Percentiles rank a stretch among this genome's conserved stretches.
Conservation (phyloP, 2,797 vertebrate species). For the Pseudopleuronectes americanus region DNA sequence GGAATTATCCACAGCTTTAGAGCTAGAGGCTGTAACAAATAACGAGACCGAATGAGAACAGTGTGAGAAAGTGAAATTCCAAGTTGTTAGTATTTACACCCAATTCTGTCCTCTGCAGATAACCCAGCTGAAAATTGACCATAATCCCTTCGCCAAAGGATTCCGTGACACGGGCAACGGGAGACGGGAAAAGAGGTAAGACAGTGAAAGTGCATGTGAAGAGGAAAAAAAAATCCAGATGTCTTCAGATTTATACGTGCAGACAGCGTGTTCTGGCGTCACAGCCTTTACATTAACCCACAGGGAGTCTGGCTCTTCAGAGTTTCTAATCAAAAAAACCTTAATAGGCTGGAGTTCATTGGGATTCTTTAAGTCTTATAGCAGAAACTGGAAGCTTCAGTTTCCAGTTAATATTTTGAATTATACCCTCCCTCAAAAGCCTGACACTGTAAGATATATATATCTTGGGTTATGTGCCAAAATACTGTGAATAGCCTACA, state of each 20-base stretch:
- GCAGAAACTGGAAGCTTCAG: background rate
- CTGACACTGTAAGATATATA: background rate
- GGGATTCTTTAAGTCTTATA: background rate
- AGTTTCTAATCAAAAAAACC: slow-evolving; percentile 29
- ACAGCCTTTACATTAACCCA: slow-evolving; percentile 30
- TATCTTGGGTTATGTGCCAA: too few relatives aligned
- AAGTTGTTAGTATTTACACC: slow-evolving; percentile 10
- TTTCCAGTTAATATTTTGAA: too few relatives aligned
- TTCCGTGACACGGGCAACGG: slow-evolving; percentile 99
- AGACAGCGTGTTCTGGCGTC: slow-evolving; percentile 30
- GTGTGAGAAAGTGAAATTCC: background rate
- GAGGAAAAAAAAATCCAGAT: slow-evolving; percentile 1
- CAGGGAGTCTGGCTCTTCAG: slow-evolving; percentile 35
- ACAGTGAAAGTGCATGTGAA: background rate
- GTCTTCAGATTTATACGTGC: slow-evolving; percentile 1
- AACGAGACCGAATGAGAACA: rapidly evolving
- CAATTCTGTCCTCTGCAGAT: slow-evolving; percentile 69
- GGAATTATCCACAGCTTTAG: background rate
- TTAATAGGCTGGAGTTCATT: slow-evolving; percentile 3
- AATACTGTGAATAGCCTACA: background rate
- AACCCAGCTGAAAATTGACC: slow-evolving; percentile 98
- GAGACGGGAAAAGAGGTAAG: slow-evolving; percentile 96
- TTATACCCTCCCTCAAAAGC: too few relatives aligned
- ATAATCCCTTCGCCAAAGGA: slow-evolving; percentile 98
- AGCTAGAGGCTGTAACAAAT: background rate